Evolutionary conservation across 2,888 invertebrate genomes (phyloP), one percentile per base, ranked within the genome.

Genomic region (Patella ulyssiponensis): DNA sequence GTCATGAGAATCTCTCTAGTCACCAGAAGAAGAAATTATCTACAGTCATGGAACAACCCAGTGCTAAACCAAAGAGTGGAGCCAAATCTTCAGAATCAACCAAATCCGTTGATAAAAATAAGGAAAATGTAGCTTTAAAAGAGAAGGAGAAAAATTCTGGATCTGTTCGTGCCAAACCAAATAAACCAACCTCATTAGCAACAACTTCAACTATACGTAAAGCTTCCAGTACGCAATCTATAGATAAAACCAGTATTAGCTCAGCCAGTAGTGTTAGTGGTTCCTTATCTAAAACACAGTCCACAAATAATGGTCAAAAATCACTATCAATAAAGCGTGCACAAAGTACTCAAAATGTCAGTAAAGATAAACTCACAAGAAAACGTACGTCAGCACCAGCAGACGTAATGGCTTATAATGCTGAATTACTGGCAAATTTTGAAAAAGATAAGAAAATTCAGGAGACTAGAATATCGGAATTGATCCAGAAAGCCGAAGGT

Each of bases 381-480:
- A 88, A 89, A 77, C 81, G 90, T n/a, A 87, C 87, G 0, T 90
- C 90, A 15, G 88, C 89, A 17, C 89, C 90, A 2, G 87, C 87
- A 3, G 90, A 89, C 79, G 89, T 90, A 23, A 90, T 91, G 90
- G 90, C 90, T 7, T 91, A 91, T 80, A 91, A 91, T 85, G 91
- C 91, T 7, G 91, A 91, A 81, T 86, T 91, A 51, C 83, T 91
- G 74, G 91, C 91, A 51, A 91, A 88, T 76, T 90, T 92, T 86
- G 91, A 92, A 78, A 91, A 91, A 78, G 92, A 92, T 77, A 92
- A 92, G 81, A 89, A 88, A 78, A 84, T 82, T 44, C 85, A 92
- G 75, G 92, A 93, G 81, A 85, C 89, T 54, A 88, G 91, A 78
- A 91, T 93, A 44, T 92, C 92, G 0, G 92, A 92, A 80, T 86